Evolutionary conservation across 23 tunicate genomes (phyloP).

Genomic region (Botrylloides violaceus): DNA sequence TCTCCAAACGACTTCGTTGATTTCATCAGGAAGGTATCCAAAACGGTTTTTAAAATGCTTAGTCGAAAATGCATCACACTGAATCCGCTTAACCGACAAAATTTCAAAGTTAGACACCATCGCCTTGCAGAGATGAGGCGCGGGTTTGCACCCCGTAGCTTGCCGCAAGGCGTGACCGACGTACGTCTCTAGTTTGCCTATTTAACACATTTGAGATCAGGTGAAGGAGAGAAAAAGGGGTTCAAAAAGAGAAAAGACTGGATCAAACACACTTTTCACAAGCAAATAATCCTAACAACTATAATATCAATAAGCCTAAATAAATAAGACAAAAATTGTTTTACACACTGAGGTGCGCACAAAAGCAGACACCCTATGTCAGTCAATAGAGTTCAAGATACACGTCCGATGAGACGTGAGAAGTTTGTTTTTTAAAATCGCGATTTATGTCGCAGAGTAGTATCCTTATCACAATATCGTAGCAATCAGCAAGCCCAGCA

Average conservation of each 20-base stretch:
- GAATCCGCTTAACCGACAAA: background rate
- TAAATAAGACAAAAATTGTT: conserved; percentile 7
- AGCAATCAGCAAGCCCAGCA: background rate
- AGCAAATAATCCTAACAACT: background rate
- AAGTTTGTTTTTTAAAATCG: no score
- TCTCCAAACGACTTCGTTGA: conserved; percentile 28
- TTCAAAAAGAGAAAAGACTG: background rate
- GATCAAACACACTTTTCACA: background rate
- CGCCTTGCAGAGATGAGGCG: background rate
- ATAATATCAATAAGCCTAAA: background rate
- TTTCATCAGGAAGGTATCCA: background rate
- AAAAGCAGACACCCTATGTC: background rate
- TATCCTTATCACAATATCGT: no score
- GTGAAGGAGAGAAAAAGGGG: background rate
- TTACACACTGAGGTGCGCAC: conserved; percentile 27
- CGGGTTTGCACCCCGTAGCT: background rate
- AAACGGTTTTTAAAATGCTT: background rate
- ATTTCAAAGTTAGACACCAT: background rate
- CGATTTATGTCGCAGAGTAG: no score
- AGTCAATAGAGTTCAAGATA: no score
- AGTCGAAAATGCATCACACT: background rate
- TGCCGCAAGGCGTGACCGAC: background rate
- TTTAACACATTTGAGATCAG: background rate
- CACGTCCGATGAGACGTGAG: no score
- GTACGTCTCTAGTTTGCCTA: background rate